A percentile compares a stretch with the other conserved stretches of the same genome.
phyloP scores from a whole-genome alignment of 2,888 invertebrate species.

The Mesorhabditis spiculigera region DNA sequence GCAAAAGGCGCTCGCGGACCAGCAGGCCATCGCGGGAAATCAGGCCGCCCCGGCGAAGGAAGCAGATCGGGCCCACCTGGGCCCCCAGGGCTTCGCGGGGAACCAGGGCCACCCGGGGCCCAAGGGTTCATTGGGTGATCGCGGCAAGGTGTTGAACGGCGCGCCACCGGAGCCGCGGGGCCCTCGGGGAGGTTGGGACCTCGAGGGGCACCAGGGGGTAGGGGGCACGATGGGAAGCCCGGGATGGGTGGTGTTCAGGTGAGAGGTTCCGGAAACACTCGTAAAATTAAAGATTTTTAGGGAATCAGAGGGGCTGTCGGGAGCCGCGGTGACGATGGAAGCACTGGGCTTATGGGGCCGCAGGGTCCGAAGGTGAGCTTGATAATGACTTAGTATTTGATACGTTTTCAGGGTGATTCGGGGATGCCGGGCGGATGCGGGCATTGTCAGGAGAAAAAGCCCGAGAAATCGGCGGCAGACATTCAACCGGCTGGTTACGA shows the following conservation, averaged over 20 bases:
- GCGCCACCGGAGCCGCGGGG: conserved; percentile 45
- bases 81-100: conserved; percentile 47
- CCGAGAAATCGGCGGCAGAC: background rate
- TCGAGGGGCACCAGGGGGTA: conserved; percentile 41
- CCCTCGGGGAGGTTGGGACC: conserved; percentile 45
- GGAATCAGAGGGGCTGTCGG: conserved; percentile 47
- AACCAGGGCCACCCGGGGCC: conserved; percentile 45
- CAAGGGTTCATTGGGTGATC: conserved; percentile 32
- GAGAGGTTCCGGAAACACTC: conserved; percentile 42
- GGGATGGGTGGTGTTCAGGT: conserved; percentile 32
- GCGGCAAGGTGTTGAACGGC: conserved; percentile 43
- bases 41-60: conserved; percentile 41
- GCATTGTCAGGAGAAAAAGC: conserved; percentile 4
- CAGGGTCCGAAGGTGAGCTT: conserved; percentile 37
- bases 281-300: conserved; percentile 33
- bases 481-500: background rate
- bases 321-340: conserved; percentile 44
- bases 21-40: conserved; percentile 16
- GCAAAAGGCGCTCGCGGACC: background rate
- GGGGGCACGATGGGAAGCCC: conserved; percentile 43
- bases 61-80: conserved; percentile 54
- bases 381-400: background rate
- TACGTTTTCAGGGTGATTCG: background rate
- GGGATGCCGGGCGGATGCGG: conserved; percentile 1
- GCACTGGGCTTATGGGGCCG: conserved; percentile 47